Conservation (phyloP, 2,797 vertebrate genomes). For the Eulemur albifrons region DNA sequence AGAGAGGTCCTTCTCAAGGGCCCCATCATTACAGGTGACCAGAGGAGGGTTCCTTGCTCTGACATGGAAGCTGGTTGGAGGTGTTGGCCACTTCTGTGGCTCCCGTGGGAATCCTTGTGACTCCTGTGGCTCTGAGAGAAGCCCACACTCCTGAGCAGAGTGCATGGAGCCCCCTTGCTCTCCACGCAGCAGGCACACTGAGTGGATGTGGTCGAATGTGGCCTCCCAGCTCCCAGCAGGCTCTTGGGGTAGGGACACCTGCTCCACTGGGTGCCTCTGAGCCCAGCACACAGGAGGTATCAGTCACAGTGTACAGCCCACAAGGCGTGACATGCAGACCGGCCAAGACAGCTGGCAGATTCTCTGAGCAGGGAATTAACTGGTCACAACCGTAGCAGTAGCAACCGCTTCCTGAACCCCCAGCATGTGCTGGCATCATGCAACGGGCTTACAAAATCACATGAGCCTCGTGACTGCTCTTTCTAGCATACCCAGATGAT, state of each 20-base stretch:
- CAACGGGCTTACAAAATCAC: neutral
- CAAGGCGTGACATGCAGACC: neutral
- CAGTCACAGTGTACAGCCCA: neutral
- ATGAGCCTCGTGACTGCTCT: neutral
- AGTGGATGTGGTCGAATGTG: rapidly evolving
- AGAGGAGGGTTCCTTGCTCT: neutral
- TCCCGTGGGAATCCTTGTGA: neutral
- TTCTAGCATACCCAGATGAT: neutral
- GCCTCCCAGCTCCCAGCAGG: neutral
- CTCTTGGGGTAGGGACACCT: neutral
- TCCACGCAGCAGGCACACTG: rapidly evolving
- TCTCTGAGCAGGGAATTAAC: neutral
- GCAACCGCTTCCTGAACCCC: neutral
- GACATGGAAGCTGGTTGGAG: neutral
- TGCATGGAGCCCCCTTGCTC: rapidly evolving
- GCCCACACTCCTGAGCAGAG: neutral
- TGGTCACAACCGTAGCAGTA: neutral
- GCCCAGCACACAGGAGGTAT: neutral
- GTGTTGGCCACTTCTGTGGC: neutral
- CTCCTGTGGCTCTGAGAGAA: neutral
- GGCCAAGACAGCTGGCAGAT: neutral
- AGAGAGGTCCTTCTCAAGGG: neutral
- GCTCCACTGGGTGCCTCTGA: neutral
- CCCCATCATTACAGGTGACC: neutral
- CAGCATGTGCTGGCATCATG: rapidly evolving